Evolutionary conservation across 2,888 invertebrate genomes (phyloP).

Genomic region (Tribolium freemani): DNA sequence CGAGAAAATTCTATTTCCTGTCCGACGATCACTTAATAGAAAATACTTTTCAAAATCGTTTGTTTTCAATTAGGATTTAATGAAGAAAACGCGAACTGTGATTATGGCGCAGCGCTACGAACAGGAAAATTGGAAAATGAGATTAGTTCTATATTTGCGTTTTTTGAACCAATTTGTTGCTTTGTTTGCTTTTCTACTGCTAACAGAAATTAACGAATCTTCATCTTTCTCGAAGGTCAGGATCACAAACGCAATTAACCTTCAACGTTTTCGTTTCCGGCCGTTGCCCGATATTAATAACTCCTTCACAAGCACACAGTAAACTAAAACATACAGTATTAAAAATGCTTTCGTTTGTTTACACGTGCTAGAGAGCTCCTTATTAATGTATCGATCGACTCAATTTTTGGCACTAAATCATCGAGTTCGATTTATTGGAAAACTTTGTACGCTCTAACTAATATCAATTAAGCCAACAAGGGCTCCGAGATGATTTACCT

Average conservation of each 20-base stretch:
- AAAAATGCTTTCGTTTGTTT: background rate
- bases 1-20: slow-evolving; percentile 27
- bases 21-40: slow-evolving; percentile 24
- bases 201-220: slow-evolving; percentile 19
- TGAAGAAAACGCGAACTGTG: slow-evolving; percentile 35
- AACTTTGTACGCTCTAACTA: slow-evolving; percentile 36
- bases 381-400: background rate
- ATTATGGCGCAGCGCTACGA: slow-evolving; percentile 21
- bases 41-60: slow-evolving; percentile 34
- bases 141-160: slow-evolving; percentile 35
- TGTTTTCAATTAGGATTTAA: slow-evolving; percentile 37
- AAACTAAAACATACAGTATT: background rate
- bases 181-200: slow-evolving; percentile 30
- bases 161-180: slow-evolving; percentile 33
- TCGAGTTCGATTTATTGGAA: slow-evolving; percentile 35
- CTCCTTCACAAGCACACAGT: background rate
- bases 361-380: background rate
- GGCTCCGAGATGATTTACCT: slow-evolving; percentile 35
- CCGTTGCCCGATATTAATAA: slow-evolving; percentile 8
- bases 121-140: slow-evolving; percentile 34
- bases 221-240: slow-evolving; percentile 17
- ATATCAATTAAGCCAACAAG: slow-evolving; percentile 41
- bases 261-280: slow-evolving; percentile 19
- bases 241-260: slow-evolving; percentile 28
- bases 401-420: slow-evolving; percentile 39